Evolutionary conservation across 2,888 invertebrate genomes (phyloP).

Genomic region (Stenodema calcarata): DNA sequence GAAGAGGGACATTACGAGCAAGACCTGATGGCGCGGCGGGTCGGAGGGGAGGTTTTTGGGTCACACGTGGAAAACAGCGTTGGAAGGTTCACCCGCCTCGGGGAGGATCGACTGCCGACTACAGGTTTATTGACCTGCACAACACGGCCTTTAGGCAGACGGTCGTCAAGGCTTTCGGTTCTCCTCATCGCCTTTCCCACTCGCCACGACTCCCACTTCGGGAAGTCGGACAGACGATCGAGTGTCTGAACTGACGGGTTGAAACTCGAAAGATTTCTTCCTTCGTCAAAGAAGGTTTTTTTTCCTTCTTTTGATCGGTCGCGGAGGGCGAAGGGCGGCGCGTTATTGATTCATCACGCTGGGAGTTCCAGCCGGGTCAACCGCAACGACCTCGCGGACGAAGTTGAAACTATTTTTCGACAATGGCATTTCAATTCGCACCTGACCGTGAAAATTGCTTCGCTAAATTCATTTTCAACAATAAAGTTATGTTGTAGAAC

Average conservation of each 20-base stretch:
- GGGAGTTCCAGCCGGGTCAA: not conserved
- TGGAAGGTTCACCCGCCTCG: not conserved
- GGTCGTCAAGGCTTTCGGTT: conserved; percentile 34
- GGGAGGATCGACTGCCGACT: conserved; percentile 23
- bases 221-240: not conserved
- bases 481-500: too few relatives aligned
- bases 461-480: too few relatives aligned
- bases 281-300: too few relatives aligned
- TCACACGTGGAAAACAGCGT: conserved; percentile 42
- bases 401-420: not conserved
- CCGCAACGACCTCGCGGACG: not conserved
- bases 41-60: conserved; percentile 23
- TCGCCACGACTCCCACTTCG: not conserved
- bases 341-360: not conserved
- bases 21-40: not conserved
- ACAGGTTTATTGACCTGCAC: conserved; percentile 48
- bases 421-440: not conserved
- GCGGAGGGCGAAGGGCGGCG: not conserved
- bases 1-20: not conserved
- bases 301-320: not conserved
- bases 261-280: too few relatives aligned
- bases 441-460: not conserved
- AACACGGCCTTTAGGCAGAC: conserved; percentile 46
- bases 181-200: not conserved
- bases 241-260: not conserved